Percentiles rank a stretch among this genome's conserved stretches.
Evolutionary conservation across 2,888 invertebrate species (phyloP).

Genomic region (Meiosimyza platycephala): DNA sequence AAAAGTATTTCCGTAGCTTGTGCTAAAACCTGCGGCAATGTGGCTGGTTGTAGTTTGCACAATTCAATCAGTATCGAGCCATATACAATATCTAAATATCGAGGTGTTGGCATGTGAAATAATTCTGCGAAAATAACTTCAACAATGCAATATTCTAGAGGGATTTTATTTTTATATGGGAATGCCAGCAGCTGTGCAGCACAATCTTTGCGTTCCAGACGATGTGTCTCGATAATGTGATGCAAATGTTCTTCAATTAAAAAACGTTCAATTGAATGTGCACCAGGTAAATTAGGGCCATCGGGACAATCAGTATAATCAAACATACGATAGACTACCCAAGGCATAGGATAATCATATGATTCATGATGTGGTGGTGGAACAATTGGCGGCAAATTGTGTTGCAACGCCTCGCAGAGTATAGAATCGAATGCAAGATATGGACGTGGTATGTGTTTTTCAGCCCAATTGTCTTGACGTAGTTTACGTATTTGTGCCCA

Average conservation of each 20-base stretch:
- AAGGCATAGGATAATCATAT: constrained; percentile 92
- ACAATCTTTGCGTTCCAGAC: constrained; percentile 93
- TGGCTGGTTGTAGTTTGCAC: constrained; percentile 95
- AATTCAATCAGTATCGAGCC: constrained; percentile 96
- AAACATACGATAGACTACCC: constrained; percentile 95
- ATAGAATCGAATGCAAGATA: constrained; percentile 96
- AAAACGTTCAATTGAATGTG: constrained; percentile 97
- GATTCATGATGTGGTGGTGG: constrained; percentile 94
- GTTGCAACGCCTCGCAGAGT: constrained; percentile 94
- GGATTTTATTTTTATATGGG: constrained; percentile 92
- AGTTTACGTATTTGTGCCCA: constrained; percentile 95
- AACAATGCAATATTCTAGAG: constrained; percentile 97
- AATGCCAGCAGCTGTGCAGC: constrained; percentile 92
- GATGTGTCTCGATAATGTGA: constrained; percentile 90
- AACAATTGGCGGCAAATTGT: constrained; percentile 89
- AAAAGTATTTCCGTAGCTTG: constrained; percentile 98
- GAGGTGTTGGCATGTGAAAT: constrained; percentile 90
- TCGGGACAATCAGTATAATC: constrained; percentile 99
- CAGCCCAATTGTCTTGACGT: constrained; percentile 94
- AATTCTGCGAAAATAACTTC: constrained; percentile 96
- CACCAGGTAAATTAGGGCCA: constrained; percentile 90
- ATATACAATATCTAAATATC: constrained; percentile 91
- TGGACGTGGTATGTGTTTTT: constrained; percentile 94
- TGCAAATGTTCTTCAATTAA: constrained; percentile 97
- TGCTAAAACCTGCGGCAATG: constrained; percentile 97